phyloP scores from a whole-genome alignment of 2,797 vertebrate genomes.

The Siniperca obscura region DNA sequence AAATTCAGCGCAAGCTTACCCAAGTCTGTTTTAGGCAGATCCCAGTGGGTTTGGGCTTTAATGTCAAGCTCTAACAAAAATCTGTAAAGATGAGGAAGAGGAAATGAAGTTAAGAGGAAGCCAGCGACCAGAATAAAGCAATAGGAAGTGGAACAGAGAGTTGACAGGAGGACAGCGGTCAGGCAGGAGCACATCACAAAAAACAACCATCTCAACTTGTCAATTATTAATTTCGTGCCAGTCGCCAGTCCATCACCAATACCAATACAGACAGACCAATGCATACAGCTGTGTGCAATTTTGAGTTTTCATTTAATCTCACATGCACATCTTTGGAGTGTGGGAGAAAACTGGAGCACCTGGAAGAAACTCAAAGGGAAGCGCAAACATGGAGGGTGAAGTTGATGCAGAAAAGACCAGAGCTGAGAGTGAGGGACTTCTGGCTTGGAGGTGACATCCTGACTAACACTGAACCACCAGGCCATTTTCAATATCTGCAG shows the following conservation, averaged over 20 bases:
- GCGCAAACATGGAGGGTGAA: conserved; percentile 5
- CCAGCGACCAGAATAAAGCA: conserved; percentile 44
- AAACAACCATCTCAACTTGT: conserved; percentile 61
- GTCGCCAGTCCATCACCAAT: conserved; percentile 42
- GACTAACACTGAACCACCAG: neutral
- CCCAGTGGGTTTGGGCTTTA: conserved; percentile 60
- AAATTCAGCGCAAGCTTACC: conserved; percentile 39
- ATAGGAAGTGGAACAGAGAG: conserved; percentile 17
- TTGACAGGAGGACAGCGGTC: conserved; percentile 44
- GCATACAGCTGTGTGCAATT: conserved; percentile 48
- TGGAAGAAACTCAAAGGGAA: conserved; percentile 35
- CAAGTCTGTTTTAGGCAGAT: conserved; percentile 45
- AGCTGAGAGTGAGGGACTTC: neutral
- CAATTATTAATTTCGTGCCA: conserved; percentile 71
- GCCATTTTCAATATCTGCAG: conserved; percentile 1
- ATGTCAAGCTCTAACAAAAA: conserved; percentile 66
- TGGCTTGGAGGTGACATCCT: conserved; percentile 9
- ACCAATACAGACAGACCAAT: conserved; percentile 15
- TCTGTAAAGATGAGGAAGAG: conserved; percentile 51
- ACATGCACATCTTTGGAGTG: conserved; percentile 32
- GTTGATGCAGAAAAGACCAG: neutral
- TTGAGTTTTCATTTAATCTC: conserved; percentile 54
- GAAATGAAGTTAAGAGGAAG: conserved; percentile 54
- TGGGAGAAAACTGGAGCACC: conserved; percentile 38
- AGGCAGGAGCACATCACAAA: conserved; percentile 49